Percentiles rank a stretch among this genome's conserved stretches.
These are phyloP conservation scores for Zoanthus gigantus DNA, from an alignment of 92 coral and sea anemone species.

Conservation along the genomic window DNA sequence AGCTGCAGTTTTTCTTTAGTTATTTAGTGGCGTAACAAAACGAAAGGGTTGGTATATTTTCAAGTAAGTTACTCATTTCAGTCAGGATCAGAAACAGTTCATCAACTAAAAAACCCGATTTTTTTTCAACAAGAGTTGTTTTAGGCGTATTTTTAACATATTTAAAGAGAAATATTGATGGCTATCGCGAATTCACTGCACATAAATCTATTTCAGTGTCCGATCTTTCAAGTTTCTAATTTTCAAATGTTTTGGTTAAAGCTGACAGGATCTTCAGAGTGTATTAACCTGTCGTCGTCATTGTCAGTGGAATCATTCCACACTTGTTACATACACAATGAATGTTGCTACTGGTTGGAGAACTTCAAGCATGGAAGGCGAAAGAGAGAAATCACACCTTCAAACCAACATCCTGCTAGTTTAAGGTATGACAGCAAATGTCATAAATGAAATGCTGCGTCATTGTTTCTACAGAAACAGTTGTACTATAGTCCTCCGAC, in stretches of 20 bases:
- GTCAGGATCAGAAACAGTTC: no score
- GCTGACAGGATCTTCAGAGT: conserved; percentile 57
- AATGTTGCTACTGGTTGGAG: conserved; percentile 83
- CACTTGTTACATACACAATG: conserved; percentile 79
- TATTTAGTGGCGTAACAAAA: no score
- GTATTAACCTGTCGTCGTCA: conserved; percentile 61
- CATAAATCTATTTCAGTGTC: not conserved
- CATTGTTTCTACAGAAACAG: no score
- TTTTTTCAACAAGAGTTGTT: no score
- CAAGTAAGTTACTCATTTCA: no score
- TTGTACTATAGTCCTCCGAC: no score
- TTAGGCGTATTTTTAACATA: no score
- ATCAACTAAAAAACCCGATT: no score
- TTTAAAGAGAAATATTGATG: no score
- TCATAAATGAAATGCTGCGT: not conserved
- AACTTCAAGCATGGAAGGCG: conserved; percentile 74
- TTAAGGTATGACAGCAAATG: not conserved
- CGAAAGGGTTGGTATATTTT: no score
- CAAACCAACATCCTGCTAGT: not conserved
- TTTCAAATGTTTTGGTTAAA: conserved; percentile 15
- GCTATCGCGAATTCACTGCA: no score
- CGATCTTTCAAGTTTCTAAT: not conserved
- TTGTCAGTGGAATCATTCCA: conserved; percentile 78
- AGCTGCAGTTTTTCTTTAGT: no score
- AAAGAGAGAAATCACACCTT: not conserved